These are phyloP conservation scores for Agrochola lychnidis DNA, from an alignment of 2,888 invertebrate genomes.

Conservation along the genomic window DNA sequence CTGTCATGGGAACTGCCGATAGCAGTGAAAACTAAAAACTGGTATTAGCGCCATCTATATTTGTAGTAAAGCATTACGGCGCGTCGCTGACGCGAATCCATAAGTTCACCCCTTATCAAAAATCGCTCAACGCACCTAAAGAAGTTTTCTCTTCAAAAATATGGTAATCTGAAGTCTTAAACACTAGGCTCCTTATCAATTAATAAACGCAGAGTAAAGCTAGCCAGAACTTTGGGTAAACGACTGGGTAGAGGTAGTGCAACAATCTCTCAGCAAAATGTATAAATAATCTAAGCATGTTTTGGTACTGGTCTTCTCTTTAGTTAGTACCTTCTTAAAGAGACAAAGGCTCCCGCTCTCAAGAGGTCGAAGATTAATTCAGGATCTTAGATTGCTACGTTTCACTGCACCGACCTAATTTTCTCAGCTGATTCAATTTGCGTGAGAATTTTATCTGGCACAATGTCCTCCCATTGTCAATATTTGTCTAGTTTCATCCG, in stretches of 20 bases:
- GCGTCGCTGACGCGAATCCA: no score
- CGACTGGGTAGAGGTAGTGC: no score
- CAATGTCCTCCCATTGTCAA: not conserved
- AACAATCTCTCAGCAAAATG: not conserved
- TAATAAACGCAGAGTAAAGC: not conserved
- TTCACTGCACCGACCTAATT: slow-evolving; percentile 40
- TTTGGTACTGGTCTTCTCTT: not conserved
- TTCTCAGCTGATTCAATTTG: slow-evolving; percentile 35
- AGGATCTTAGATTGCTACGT: slow-evolving; percentile 24
- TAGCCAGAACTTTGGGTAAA: not conserved
- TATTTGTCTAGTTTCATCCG: slow-evolving; percentile 5
- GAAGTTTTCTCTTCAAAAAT: no score
- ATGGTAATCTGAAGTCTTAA: not conserved
- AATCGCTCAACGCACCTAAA: no score
- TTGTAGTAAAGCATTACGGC: no score
- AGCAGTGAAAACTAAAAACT: no score
- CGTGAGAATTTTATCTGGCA: slow-evolving; percentile 26
- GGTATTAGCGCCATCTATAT: no score
- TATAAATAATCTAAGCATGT: not conserved
- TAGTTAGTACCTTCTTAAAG: slow-evolving; percentile 9
- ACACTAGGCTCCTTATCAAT: not conserved
- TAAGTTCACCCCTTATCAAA: no score
- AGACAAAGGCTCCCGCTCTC: slow-evolving; percentile 5
- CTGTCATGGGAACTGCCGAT: no score
- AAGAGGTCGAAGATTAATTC: slow-evolving; percentile 22